A percentile compares a stretch with the other conserved stretches of the same genome.
phyloP scores from a whole-genome alignment of 1,140 invertebrate species.

The Caenorhabditis elegans region WBcel235 BX284606.5:4818501-4819000 shows the following conservation, averaged over 20 bases:
- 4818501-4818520: no score
- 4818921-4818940: not conserved
- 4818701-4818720: not conserved
- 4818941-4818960: not conserved
- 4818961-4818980: not conserved
- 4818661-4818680: not conserved
- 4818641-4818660: not conserved
- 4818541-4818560: no score
- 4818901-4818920: not conserved
- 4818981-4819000: not conserved
- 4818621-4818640: conserved; percentile 8
- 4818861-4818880: not conserved
- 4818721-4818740: conserved; percentile 1
- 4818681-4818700: no score
- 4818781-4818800: not conserved
- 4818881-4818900: conserved; percentile 6
- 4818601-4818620: conserved; percentile 19
- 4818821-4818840: not conserved
- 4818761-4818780: conserved; percentile 26
- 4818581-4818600: not conserved
- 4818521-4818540: no score
- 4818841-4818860: conserved; percentile 18
- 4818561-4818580: no score
- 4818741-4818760: conserved; percentile 16
- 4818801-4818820: not conserved